Evolutionary conservation across 2,113 vertebrate species (phyloP).

Genomic region (Syngnathus floridae): DNA sequence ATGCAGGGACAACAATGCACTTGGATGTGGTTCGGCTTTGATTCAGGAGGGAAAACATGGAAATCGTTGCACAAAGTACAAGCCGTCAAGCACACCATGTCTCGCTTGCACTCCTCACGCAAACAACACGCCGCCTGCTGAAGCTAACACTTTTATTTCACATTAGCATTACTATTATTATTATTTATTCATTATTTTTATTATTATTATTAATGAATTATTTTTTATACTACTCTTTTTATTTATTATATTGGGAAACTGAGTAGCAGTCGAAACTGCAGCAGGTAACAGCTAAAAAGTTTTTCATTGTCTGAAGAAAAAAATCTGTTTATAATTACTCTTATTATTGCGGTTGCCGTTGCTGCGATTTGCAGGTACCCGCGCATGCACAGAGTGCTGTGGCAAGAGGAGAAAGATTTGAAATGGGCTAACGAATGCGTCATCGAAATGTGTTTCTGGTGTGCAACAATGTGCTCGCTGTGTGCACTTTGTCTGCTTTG

Average conservation of each 20-base stretch:
- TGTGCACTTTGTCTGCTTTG: conserved; percentile 8
- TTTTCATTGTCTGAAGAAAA: too few relatives aligned
- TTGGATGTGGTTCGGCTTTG: conserved; percentile 47
- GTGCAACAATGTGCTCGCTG: conserved; percentile 19
- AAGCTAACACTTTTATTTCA: background rate
- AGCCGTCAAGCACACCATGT: conserved; percentile 26
- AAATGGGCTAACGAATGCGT: background rate
- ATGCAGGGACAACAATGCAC: conserved; percentile 11
- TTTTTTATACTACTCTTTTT: too few relatives aligned
- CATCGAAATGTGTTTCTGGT: background rate
- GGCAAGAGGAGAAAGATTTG: too few relatives aligned
- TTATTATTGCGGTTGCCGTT: too few relatives aligned
- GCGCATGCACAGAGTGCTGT: too few relatives aligned
- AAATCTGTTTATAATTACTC: too few relatives aligned
- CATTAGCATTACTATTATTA: background rate
- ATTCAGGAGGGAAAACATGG: conserved; percentile 25
- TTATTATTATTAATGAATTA: background rate
- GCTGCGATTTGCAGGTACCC: too few relatives aligned
- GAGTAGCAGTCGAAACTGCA: too few relatives aligned
- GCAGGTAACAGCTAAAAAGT: too few relatives aligned
- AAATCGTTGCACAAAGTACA: conserved; percentile 13
- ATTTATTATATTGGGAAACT: too few relatives aligned
- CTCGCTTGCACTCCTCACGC: background rate
- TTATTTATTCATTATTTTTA: too few relatives aligned
- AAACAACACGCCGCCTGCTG: background rate